A percentile compares a stretch with the other conserved stretches of the same genome.
Conservation (phyloP, 2,888 invertebrate species). For the Agonopterix alstromeriana region DNA sequence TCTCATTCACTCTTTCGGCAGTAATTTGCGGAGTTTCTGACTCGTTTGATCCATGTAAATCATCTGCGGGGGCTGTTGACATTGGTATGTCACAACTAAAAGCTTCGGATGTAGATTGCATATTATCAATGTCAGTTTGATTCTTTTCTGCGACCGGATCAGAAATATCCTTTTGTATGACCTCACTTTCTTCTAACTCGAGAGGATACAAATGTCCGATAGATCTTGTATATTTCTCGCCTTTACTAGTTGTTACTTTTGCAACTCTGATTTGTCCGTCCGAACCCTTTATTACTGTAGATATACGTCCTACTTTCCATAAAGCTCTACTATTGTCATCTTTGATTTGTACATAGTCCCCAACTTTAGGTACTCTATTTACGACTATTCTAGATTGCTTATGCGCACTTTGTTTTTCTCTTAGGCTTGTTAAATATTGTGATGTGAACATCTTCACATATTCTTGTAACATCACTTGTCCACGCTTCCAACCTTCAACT, state of each 20-base stretch:
- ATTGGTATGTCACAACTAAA: too few species aligned
- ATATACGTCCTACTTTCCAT: constrained; percentile 14
- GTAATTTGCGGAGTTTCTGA: too few species aligned
- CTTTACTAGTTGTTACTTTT: constrained; percentile 3
- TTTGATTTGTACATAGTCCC: constrained; percentile 12
- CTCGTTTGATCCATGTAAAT: too few species aligned
- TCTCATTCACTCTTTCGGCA: too few species aligned
- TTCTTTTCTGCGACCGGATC: too few species aligned
- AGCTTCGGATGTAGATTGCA: too few species aligned
- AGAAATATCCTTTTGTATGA: too few species aligned
- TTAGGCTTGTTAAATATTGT: constrained; percentile 7
- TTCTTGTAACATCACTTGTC: constrained; percentile 10
- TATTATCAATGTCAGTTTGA: too few species aligned
- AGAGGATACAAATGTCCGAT: constrained; percentile 3
- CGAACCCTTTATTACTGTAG: constrained; percentile 4
- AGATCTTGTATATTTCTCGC: not conserved
- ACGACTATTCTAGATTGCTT: constrained; percentile 6
- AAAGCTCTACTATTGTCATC: constrained; percentile 6
- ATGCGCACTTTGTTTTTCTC: constrained; percentile 6
- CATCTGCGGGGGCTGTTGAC: too few species aligned
- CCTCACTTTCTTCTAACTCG: not conserved
- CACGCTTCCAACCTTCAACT: constrained; percentile 10
- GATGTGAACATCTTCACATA: constrained; percentile 14
- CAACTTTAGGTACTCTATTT: constrained; percentile 3
- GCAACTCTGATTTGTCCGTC: constrained; percentile 11